These are phyloP conservation scores for Drosophila sordidula DNA, from an alignment of 2,888 invertebrate genomes.

Conservation along the genomic window DNA sequence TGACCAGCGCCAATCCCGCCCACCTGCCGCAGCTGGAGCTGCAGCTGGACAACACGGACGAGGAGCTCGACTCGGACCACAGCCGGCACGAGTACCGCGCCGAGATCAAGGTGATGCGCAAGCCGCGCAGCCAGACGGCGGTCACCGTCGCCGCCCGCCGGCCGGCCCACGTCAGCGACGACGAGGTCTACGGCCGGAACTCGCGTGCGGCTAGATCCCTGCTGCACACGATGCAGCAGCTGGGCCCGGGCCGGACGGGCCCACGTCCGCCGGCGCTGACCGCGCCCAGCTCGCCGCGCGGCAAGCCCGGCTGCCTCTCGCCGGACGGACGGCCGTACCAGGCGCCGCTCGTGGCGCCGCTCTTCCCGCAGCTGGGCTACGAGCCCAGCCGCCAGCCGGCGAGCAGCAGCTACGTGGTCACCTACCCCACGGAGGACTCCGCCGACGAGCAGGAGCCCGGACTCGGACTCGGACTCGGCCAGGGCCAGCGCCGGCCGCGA, in stretches of 20 bases:
- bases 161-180: conserved; percentile 83
- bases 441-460: conserved; percentile 67
- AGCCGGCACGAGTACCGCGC: conserved; percentile 88
- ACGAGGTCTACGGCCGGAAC: conserved; percentile 85
- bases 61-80: conserved; percentile 84
- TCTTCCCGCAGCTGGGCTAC: conserved; percentile 81
- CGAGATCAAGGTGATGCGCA: conserved; percentile 91
- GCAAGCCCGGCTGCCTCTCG: conserved; percentile 72
- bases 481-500: conserved; percentile 21
- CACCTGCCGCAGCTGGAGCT: conserved; percentile 31
- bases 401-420: conserved; percentile 72
- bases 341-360: conserved; percentile 82
- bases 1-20: conserved; percentile 81
- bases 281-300: conserved; percentile 66
- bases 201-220: conserved; percentile 86
- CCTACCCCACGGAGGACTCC: conserved; percentile 77
- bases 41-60: conserved; percentile 73
- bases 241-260: conserved; percentile 55
- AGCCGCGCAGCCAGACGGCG: conserved; percentile 90
- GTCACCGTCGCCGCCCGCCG: conserved; percentile 86
- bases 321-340: conserved; percentile 83
- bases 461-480: too few relatives aligned
- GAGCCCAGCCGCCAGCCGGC: conserved; percentile 78
- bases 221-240: conserved; percentile 87
- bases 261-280: conserved; percentile 21